These are phyloP conservation scores for Poecilobothrus nobilitatus DNA, from an alignment of 2,888 invertebrate genomes.

Conservation along the genomic window DNA sequence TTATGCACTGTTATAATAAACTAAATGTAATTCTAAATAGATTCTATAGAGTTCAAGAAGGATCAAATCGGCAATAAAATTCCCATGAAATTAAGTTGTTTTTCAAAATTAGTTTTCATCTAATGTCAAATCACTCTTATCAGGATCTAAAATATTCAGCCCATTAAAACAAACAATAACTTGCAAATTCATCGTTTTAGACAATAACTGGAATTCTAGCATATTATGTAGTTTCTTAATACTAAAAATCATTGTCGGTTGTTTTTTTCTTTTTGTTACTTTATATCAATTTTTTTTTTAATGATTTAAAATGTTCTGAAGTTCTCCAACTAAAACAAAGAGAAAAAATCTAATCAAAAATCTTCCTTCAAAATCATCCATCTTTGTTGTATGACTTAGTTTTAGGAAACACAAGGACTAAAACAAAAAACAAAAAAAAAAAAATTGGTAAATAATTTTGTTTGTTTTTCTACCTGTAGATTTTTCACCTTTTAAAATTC, in stretches of 20 bases:
- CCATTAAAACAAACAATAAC: not conserved
- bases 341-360: not conserved
- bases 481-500: conserved; percentile 1
- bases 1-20: not conserved
- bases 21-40: not conserved
- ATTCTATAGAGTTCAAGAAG: not conserved
- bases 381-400: not conserved
- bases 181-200: not conserved
- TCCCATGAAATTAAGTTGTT: not conserved
- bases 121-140: not conserved
- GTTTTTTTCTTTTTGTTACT: not conserved
- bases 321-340: not conserved
- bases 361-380: not conserved
- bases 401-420: not conserved
- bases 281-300: too few species aligned
- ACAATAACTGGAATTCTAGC: too few species aligned
- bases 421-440: not conserved
- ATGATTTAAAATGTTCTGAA: not conserved
- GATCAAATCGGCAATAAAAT: not conserved
- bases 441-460: not conserved
- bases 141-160: not conserved
- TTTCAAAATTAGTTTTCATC: not conserved
- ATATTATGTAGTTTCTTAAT: too few species aligned
- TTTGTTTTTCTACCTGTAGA: not conserved
- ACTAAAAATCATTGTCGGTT: not conserved